Conservation (phyloP, 2,888 invertebrate genomes). For the Nudaria mundana region DNA sequence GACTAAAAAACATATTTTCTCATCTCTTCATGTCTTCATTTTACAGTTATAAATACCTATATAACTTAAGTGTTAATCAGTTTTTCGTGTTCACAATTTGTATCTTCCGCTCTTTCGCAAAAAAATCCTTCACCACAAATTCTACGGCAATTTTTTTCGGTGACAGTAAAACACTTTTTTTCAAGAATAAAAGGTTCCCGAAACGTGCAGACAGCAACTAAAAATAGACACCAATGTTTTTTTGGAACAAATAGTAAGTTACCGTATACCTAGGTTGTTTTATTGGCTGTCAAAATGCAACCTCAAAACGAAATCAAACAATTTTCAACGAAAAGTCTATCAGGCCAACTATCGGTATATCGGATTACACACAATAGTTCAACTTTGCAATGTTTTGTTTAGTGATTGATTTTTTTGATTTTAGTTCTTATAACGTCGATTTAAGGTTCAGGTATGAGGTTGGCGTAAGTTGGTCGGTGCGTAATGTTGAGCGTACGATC, state of each 20-base stretch:
- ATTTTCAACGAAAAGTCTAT: constrained; percentile 62
- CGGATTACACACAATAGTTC: constrained; percentile 68
- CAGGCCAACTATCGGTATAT: constrained; percentile 65
- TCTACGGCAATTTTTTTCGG: constrained; percentile 18
- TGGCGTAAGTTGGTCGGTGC: constrained; percentile 47
- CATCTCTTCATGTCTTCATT: constrained; percentile 78
- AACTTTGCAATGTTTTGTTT: constrained; percentile 45
- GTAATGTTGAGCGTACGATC: constrained; percentile 64
- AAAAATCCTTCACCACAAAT: constrained; percentile 35
- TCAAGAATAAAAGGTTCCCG: constrained; percentile 22
- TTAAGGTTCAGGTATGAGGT: constrained; percentile 38
- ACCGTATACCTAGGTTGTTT: constrained; percentile 29
- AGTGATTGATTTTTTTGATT: constrained; percentile 25
- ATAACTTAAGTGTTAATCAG: constrained; percentile 63
- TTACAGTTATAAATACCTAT: constrained; percentile 31
- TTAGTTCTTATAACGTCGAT: constrained; percentile 39
- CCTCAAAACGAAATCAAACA: constrained; percentile 61
- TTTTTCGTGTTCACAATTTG: constrained; percentile 74
- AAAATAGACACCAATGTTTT: constrained; percentile 26
- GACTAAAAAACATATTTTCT: constrained; percentile 8
- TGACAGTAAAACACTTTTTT: constrained; percentile 24
- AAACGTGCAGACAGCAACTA: constrained; percentile 29
- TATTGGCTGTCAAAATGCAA: constrained; percentile 51
- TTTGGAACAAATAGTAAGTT: constrained; percentile 22
- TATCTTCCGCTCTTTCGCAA: constrained; percentile 60